A percentile compares a stretch with the other conserved stretches of the same genome.
Conservation (phyloP, 1,140 invertebrate species). For the Drosophila santomea region DNA sequence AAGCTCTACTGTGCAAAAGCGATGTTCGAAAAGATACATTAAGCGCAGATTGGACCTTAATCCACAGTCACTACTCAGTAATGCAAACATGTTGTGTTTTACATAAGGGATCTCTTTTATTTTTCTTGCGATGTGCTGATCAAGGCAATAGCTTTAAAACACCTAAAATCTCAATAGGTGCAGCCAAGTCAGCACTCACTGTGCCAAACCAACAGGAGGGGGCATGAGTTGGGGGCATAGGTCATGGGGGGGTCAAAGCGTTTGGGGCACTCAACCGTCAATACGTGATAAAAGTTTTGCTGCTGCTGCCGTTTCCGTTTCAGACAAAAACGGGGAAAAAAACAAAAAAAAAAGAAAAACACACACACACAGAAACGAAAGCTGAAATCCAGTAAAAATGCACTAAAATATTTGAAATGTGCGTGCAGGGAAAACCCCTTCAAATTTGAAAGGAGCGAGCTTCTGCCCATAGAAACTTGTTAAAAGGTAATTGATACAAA, state of each 20-base stretch:
- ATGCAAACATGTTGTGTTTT: not conserved
- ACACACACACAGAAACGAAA: slow-evolving; percentile 18
- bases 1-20: slow-evolving; percentile 15
- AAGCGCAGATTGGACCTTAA: slow-evolving; percentile 29
- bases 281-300: slow-evolving; percentile 77
- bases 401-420: slow-evolving; percentile 79
- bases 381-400: slow-evolving; percentile 64
- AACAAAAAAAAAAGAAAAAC: slow-evolving; percentile 8
- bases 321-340: slow-evolving; percentile 9
- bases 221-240: not conserved
- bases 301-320: slow-evolving; percentile 71
- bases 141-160: too few species aligned
- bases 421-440: slow-evolving; percentile 49
- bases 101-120: too few species aligned
- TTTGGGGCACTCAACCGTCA: slow-evolving; percentile 73
- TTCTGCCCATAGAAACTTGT: slow-evolving; percentile 59
- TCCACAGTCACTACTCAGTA: slow-evolving; percentile 1
- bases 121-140: too few species aligned
- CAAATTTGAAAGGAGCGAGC: not conserved
- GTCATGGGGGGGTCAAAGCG: slow-evolving; percentile 31
- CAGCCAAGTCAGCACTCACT: slow-evolving; percentile 6
- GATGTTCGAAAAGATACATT: slow-evolving; percentile 15
- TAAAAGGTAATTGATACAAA: slow-evolving; percentile 80
- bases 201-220: slow-evolving; percentile 1
- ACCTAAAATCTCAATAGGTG: not conserved